phyloP scores from a whole-genome alignment of 1,140 invertebrate species.

The Aphelenchoides avenae region DNA sequence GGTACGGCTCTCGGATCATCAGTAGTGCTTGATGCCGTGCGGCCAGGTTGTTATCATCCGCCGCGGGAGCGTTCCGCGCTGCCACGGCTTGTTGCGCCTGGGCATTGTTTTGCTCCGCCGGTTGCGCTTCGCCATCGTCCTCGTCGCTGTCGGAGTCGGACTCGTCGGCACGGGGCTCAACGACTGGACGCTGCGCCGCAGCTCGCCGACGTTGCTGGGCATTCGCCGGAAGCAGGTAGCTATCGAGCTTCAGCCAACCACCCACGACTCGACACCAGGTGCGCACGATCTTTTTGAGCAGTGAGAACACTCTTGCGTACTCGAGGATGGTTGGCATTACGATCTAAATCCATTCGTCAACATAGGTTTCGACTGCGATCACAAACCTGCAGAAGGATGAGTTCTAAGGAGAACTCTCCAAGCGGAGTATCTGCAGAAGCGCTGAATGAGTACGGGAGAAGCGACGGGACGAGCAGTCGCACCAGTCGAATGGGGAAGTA shows the following conservation, averaged over 20 bases:
- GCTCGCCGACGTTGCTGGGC: conserved; percentile 12
- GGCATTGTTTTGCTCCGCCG: background rate
- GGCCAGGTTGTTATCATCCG: conserved; percentile 58
- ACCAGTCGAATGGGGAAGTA: conserved; percentile 87
- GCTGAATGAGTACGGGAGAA: conserved; percentile 85
- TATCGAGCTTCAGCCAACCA: conserved; percentile 33
- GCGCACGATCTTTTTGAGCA: conserved; percentile 79
- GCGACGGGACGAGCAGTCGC: conserved; percentile 75
- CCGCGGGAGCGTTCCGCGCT: conserved; percentile 20
- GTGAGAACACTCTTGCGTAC: conserved; percentile 85
- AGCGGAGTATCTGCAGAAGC: conserved; percentile 70
- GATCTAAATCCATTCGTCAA: conserved; percentile 65
- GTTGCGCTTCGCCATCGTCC: conserved; percentile 36
- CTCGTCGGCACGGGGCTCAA: too few species aligned
- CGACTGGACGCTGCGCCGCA: conserved; percentile 17
- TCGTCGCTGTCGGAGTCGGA: conserved; percentile 14
- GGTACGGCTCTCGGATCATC: conserved; percentile 50
- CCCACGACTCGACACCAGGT: conserved; percentile 79
- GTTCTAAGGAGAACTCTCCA: conserved; percentile 82
- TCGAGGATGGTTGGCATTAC: conserved; percentile 90
- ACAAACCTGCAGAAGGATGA: conserved; percentile 78
- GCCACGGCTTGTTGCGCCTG: conserved; percentile 12
- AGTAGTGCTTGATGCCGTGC: conserved; percentile 65
- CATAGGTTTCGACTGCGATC: conserved; percentile 8
- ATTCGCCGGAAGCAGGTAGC: conserved; percentile 23